Conservation (phyloP, 2,888 invertebrate genomes). For the Tetanocera ferruginea region DNA sequence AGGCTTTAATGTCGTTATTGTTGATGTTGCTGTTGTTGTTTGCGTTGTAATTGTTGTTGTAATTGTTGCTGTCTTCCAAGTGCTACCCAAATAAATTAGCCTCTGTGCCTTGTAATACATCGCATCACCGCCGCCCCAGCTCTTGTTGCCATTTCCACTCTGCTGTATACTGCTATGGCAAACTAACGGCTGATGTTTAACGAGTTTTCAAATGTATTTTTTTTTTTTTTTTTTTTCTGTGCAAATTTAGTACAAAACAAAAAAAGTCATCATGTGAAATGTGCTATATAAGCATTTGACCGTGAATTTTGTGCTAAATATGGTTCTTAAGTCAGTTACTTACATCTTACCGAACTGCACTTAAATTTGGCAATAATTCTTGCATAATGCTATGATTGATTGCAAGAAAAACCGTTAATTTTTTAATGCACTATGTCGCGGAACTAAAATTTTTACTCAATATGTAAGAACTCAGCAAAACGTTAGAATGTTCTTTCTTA, state of each 20-base stretch:
- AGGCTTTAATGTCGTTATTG: constrained; percentile 20
- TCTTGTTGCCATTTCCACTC: not conserved
- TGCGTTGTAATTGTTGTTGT: constrained; percentile 1
- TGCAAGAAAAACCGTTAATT: too few species aligned
- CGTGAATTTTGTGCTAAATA: constrained; percentile 8
- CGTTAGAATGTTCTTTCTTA: too few species aligned
- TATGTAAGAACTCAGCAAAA: too few species aligned
- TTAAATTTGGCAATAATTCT: too few species aligned
- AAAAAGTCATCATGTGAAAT: not conserved
- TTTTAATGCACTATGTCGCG: too few species aligned
- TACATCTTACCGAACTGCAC: too few species aligned
- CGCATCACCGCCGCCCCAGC: not conserved
- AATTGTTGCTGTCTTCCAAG: constrained; percentile 10
- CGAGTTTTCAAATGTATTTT: not conserved
- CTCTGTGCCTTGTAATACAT: constrained; percentile 9
- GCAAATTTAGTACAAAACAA: not conserved
- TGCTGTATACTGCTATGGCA: not conserved
- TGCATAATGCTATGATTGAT: too few species aligned
- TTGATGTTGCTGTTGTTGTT: constrained; percentile 13
- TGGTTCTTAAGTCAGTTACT: not conserved
- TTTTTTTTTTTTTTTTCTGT: not conserved
- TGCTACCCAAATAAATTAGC: constrained; percentile 31
- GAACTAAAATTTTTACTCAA: too few species aligned
- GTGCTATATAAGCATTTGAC: constrained; percentile 7
- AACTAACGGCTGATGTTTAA: not conserved